These are phyloP conservation scores for Antheraea mylitta DNA, from an alignment of 1,140 invertebrate genomes.

Conservation along the genomic window DNA sequence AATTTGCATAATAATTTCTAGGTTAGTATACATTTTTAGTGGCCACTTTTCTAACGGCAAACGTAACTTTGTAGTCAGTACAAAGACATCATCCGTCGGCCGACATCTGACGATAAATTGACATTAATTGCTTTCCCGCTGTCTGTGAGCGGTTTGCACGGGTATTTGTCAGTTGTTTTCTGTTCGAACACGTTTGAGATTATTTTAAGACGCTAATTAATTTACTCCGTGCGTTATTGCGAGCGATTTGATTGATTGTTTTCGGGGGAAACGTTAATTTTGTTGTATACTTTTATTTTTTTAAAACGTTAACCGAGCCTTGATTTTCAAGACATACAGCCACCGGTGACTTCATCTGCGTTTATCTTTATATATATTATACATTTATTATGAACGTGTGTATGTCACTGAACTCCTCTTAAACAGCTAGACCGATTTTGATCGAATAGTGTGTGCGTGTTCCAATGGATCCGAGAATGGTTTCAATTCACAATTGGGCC, in stretches of 20 bases:
- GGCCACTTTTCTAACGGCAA: background rate
- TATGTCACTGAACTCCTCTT: no score
- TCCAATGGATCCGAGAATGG: no score
- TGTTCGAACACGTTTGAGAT: conserved; percentile 22
- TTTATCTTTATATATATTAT: no score
- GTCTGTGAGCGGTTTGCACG: conserved; percentile 33
- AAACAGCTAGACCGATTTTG: no score
- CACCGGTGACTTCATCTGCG: no score
- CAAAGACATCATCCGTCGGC: conserved; percentile 51
- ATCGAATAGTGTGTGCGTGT: no score
- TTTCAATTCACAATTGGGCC: no score
- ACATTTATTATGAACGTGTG: no score
- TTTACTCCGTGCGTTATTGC: conserved; percentile 46
- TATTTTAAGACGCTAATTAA: conserved; percentile 53
- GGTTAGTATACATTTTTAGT: background rate
- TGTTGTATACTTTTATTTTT: background rate
- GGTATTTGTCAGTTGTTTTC: conserved; percentile 28
- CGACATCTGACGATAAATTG: conserved; percentile 67
- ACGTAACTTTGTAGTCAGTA: conserved; percentile 16
- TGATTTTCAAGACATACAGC: no score
- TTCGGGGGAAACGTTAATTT: background rate
- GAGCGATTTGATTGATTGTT: conserved; percentile 44
- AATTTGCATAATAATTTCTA: no score
- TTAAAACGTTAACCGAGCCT: background rate
- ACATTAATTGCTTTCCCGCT: conserved; percentile 66